Evolutionary conservation across 1,140 invertebrate genomes (phyloP).

Genomic region (Epicauta chinensis): DNA sequence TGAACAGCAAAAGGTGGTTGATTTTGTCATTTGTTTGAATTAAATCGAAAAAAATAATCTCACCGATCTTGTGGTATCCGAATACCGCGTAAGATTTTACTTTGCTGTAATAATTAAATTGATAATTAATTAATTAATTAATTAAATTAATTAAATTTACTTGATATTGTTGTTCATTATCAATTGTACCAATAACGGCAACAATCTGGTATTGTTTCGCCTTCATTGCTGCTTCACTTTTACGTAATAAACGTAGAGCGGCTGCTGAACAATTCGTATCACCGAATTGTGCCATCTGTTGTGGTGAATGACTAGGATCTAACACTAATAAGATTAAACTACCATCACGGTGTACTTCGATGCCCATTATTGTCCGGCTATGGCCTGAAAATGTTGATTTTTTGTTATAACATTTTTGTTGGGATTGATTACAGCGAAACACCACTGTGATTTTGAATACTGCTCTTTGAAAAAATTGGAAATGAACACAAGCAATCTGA

Average conservation of each 20-base stretch:
- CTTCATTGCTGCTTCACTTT: constrained; percentile 67
- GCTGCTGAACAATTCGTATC: constrained; percentile 50
- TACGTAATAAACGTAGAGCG: constrained; percentile 65
- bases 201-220: constrained; percentile 84
- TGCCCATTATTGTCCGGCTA: constrained; percentile 82
- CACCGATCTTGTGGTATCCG: constrained; percentile 61
- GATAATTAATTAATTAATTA: constrained; percentile 12
- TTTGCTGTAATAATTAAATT: constrained; percentile 51
- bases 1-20: too few relatives aligned
- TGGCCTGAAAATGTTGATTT: constrained; percentile 56
- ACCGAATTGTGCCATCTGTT: constrained; percentile 64
- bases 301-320: constrained; percentile 76
- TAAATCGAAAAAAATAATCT: constrained; percentile 25
- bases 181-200: constrained; percentile 66
- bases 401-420: constrained; percentile 4
- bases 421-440: too few relatives aligned
- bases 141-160: constrained; percentile 43
- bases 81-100: constrained; percentile 62
- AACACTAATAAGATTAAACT: constrained; percentile 70
- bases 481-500: too few relatives aligned
- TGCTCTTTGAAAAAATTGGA: too few relatives aligned
- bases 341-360: constrained; percentile 68
- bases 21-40: too few relatives aligned
- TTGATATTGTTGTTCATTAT: constrained; percentile 68
- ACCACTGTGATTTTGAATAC: too few relatives aligned